phyloP scores from a whole-genome alignment of 2,113 vertebrate species.

The Danionella cerebrum region DNA sequence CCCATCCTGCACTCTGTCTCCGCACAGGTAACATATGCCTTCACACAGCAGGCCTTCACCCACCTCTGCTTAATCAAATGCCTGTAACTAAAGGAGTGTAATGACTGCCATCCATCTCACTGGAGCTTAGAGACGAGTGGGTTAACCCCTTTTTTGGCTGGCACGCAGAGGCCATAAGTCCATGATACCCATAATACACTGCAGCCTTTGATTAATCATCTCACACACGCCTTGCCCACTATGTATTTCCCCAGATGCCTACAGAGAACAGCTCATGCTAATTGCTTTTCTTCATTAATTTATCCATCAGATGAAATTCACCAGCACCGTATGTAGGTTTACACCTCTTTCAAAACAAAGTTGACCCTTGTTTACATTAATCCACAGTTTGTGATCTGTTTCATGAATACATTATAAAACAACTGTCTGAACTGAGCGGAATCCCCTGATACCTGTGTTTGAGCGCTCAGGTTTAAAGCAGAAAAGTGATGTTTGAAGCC shows the following conservation, averaged over 20 bases:
- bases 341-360: too few species aligned
- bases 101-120: constrained; percentile 54
- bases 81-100: constrained; percentile 50
- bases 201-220: constrained; percentile 53
- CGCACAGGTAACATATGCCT: constrained; percentile 71
- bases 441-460: too few species aligned
- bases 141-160: constrained; percentile 18
- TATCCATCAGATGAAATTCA: neutral
- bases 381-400: too few species aligned
- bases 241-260: neutral
- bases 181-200: constrained; percentile 46
- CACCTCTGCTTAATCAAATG: constrained; percentile 54
- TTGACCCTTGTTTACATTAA: too few species aligned
- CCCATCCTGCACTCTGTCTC: constrained; percentile 76
- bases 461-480: too few species aligned
- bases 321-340: too few species aligned
- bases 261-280: neutral
- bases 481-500: too few species aligned
- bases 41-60: constrained; percentile 15
- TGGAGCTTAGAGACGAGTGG: constrained; percentile 11
- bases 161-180: constrained; percentile 34
- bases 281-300: neutral
- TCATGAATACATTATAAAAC: too few species aligned
- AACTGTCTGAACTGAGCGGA: too few species aligned
- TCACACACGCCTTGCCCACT: constrained; percentile 35